Conservation (phyloP, 2,797 vertebrate species). For the Poecilia wingei region DNA sequence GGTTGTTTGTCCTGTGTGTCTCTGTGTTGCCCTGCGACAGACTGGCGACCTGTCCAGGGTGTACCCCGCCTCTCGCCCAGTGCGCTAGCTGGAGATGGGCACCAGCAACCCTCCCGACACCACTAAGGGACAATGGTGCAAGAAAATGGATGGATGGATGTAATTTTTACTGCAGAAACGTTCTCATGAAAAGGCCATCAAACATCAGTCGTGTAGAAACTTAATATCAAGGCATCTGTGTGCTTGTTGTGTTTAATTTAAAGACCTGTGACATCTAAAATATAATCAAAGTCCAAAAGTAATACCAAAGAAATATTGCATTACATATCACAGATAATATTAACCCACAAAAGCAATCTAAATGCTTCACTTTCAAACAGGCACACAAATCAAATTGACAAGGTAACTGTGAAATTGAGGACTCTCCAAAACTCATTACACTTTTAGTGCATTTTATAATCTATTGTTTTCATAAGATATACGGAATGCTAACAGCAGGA, state of each 20-base stretch:
- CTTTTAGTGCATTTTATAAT: slow-evolving; percentile 16
- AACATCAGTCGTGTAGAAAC: neutral
- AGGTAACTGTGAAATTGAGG: neutral
- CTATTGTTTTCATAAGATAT: slow-evolving; percentile 7
- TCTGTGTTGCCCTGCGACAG: too few species aligned
- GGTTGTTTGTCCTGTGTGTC: too few species aligned
- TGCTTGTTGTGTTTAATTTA: neutral
- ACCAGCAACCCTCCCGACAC: too few species aligned
- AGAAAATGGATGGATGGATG: too few species aligned
- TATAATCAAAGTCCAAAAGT: neutral
- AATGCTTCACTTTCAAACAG: neutral
- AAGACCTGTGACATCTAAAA: slow-evolving; percentile 8
- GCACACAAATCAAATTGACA: neutral
- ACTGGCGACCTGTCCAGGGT: too few species aligned
- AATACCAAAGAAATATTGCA: neutral
- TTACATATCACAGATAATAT: neutral
- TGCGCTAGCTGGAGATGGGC: too few species aligned
- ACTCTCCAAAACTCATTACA: neutral
- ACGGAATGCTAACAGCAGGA: neutral
- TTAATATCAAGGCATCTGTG: neutral
- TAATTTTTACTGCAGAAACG: neutral
- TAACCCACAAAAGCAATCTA: neutral
- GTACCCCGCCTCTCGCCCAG: too few species aligned
- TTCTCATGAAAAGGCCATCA: neutral
- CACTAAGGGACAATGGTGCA: too few species aligned